These are phyloP conservation scores for Macrotus californicus DNA, from an alignment of 2,113 vertebrate species.

Conservation along the genomic window DNA sequence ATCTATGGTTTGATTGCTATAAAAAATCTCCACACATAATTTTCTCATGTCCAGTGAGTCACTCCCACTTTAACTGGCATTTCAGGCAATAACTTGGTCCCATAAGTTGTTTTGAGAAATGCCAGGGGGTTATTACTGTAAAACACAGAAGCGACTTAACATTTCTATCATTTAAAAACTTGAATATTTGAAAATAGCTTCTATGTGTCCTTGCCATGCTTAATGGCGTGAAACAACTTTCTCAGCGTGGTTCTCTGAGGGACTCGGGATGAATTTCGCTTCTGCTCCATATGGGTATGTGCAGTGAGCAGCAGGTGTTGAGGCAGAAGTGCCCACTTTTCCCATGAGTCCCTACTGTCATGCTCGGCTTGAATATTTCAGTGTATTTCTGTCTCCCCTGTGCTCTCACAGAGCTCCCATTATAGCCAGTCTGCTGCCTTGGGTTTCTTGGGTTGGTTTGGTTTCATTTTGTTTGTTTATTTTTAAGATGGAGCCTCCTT, in stretches of 20 bases:
- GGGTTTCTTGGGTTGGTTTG: too few species aligned
- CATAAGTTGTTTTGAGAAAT: constrained; percentile 7
- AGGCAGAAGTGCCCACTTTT: neutral
- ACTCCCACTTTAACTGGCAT: neutral
- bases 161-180: neutral
- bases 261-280: neutral
- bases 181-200: neutral
- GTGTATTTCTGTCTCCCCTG: neutral
- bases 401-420: neutral
- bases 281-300: neutral
- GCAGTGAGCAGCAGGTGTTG: neutral
- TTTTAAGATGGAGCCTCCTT: neutral
- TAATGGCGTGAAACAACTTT: neutral
- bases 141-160: neutral
- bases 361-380: neutral
- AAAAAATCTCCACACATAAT: constrained; percentile 14
- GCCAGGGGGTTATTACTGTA: neutral
- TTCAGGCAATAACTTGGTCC: neutral
- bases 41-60: neutral
- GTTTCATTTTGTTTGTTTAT: neutral
- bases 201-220: neutral
- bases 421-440: neutral
- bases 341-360: neutral
- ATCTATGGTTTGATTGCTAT: constrained; percentile 8
- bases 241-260: neutral